These are phyloP conservation scores for human (Homo sapiens) DNA, from an alignment of 2,113 vertebrate species.

Conservation along the genomic window GRCh38 chr5:116450501-116451000, in stretches of 20 bases:
- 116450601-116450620: background rate
- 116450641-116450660: conserved; percentile 45
- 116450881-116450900: background rate
- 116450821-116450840: conserved; percentile 6
- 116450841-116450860: background rate
- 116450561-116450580: background rate
- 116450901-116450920: background rate
- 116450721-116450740: conserved; percentile 34
- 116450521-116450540: background rate
- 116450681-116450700: background rate
- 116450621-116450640: background rate
- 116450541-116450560: background rate
- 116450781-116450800: background rate
- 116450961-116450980: background rate
- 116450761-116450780: background rate
- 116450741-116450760: background rate
- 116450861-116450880: background rate
- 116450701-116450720: background rate
- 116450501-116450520: background rate
- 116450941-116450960: background rate
- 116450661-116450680: conserved; percentile 43
- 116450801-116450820: conserved; percentile 23
- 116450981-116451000: background rate
- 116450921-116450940: background rate
- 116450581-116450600: background rate